Percentiles rank a stretch among this genome's conserved stretches.
These are phyloP conservation scores for Aquatica leii DNA, from an alignment of 2,888 invertebrate species.

Conservation along the genomic window DNA sequence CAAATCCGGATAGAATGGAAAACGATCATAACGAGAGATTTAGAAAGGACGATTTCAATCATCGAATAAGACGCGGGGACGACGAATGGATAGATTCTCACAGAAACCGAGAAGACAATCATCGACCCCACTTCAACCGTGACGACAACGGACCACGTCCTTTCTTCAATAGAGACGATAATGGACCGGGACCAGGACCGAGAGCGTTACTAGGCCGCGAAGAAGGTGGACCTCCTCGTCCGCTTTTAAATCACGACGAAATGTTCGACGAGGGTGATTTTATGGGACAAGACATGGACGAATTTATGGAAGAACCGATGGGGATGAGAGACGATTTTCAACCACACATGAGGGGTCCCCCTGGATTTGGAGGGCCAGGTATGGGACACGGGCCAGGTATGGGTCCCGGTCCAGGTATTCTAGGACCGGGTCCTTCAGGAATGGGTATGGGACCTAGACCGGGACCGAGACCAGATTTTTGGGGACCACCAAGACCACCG, in stretches of 20 bases:
- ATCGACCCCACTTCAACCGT: constrained; percentile 9
- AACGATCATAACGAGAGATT: constrained; percentile 51
- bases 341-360: constrained; percentile 52
- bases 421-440: constrained; percentile 18
- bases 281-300: constrained; percentile 45
- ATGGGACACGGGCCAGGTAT: too few species aligned
- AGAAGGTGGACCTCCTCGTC: constrained; percentile 25
- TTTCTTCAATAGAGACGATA: constrained; percentile 39
- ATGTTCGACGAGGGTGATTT: constrained; percentile 45
- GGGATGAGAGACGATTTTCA: constrained; percentile 42
- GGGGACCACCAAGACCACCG: constrained; percentile 33
- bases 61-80: constrained; percentile 10
- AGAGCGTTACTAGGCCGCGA: too few species aligned
- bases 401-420: not conserved
- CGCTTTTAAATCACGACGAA: constrained; percentile 29
- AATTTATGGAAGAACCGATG: constrained; percentile 49
- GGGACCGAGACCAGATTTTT: constrained; percentile 30
- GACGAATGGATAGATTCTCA: constrained; percentile 42
- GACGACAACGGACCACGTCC: constrained; percentile 41
- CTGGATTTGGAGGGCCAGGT: constrained; percentile 52
- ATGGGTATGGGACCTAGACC: constrained; percentile 24
- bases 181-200: too few species aligned
- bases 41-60: constrained; percentile 37
- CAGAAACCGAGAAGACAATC: constrained; percentile 7
- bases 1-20: constrained; percentile 39